Conservation (phyloP, 2,113 vertebrate species). For the Melanocharis versteri region DNA sequence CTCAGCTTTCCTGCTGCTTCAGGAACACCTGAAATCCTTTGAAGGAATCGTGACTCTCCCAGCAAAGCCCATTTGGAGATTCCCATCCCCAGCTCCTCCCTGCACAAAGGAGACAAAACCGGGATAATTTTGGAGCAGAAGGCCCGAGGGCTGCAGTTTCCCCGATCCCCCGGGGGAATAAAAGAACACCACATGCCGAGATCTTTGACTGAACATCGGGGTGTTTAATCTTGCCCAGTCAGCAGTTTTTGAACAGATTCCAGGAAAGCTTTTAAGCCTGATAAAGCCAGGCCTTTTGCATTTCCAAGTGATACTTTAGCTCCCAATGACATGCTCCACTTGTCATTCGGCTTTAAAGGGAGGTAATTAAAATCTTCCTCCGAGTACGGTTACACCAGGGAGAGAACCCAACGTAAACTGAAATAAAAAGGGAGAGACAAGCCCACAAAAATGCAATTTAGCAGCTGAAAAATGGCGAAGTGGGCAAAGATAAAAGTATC, state of each 20-base stretch:
- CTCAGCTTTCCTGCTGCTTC: not conserved
- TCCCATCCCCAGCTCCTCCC: not conserved
- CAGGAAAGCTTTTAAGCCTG: constrained; percentile 90
- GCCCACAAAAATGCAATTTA: constrained; percentile 47
- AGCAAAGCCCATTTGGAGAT: not conserved
- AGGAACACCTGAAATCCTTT: not conserved
- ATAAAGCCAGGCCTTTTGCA: constrained; percentile 74
- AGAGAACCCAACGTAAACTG: not conserved
- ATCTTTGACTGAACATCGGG: constrained; percentile 71
- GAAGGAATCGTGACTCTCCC: not conserved
- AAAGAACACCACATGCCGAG: constrained; percentile 72
- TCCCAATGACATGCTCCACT: constrained; percentile 65
- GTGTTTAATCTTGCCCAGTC: constrained; percentile 84
- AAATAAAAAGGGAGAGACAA: not conserved
- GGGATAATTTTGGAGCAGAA: not conserved
- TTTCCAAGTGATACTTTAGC: constrained; percentile 68
- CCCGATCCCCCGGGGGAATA: constrained; percentile 35
- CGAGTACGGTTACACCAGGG: not conserved
- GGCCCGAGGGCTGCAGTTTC: constrained; percentile 10
- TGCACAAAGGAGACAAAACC: not conserved
- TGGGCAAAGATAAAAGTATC: constrained; percentile 27
- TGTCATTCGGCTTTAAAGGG: constrained; percentile 47
- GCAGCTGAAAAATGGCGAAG: not conserved
- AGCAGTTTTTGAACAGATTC: constrained; percentile 85
- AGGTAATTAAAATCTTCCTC: constrained; percentile 72